Conservation (phyloP, 2,797 vertebrate species). For the Phylloscopus collybita region DNA sequence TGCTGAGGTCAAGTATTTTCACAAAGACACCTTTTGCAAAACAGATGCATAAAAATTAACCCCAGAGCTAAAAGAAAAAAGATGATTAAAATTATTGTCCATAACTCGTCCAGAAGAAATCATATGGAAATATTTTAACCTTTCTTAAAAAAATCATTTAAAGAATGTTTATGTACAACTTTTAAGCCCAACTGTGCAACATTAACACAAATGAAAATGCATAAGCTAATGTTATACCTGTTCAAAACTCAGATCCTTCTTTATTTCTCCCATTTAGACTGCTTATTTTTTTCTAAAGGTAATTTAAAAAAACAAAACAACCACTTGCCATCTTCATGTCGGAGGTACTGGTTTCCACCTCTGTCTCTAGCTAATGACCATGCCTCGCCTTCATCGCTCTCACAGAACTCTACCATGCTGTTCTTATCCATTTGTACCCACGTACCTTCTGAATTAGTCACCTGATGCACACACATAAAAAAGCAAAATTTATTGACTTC, state of each 20-base stretch:
- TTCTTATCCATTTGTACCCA: slow-evolving; percentile 99
- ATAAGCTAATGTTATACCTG: background rate
- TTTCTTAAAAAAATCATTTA: background rate
- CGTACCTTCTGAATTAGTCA: slow-evolving; percentile 95
- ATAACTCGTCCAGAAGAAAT: background rate
- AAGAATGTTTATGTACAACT: background rate
- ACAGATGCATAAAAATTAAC: background rate
- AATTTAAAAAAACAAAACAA: slow-evolving; percentile 46
- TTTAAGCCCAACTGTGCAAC: background rate
- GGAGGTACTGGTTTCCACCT: slow-evolving; percentile 97
- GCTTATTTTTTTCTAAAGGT: slow-evolving; percentile 3
- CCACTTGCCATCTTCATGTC: slow-evolving; percentile 93
- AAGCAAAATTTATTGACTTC: slow-evolving; percentile 70
- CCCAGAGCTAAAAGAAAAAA: background rate
- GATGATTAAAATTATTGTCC: background rate
- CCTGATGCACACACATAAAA: slow-evolving; percentile 86
- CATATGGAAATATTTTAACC: background rate
- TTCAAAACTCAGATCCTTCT: slow-evolving; percentile 1
- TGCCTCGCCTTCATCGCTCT: slow-evolving; percentile 98
- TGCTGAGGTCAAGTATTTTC: background rate
- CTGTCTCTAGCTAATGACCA: slow-evolving; percentile 98
- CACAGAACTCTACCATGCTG: slow-evolving; percentile 99
- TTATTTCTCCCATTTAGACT: background rate
- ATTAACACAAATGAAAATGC: background rate
- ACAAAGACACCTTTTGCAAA: background rate